Percentiles rank a stretch among this genome's conserved stretches.
Evolutionary conservation across 2,797 vertebrate genomes (phyloP).

Genomic region (Apogon hyalosoma): DNA sequence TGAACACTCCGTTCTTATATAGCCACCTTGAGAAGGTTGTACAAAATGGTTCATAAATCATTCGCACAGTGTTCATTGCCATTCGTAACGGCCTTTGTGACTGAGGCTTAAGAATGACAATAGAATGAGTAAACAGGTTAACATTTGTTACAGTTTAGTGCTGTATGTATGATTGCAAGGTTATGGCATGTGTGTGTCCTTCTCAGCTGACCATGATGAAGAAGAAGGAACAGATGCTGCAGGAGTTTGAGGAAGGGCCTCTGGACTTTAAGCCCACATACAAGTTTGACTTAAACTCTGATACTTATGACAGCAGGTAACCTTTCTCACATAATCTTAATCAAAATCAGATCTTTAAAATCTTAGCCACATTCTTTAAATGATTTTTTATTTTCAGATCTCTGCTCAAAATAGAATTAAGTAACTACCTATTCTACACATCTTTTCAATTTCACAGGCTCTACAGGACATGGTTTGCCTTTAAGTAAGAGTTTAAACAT

Average conservation of each 20-base stretch:
- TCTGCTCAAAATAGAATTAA: constrained; percentile 5
- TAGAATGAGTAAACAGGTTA: not conserved
- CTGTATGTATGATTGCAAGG: not conserved
- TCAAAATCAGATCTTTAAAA: not conserved
- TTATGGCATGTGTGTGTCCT: constrained; percentile 14
- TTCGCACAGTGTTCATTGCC: too few relatives aligned
- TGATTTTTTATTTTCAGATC: not conserved
- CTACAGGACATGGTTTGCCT: constrained; percentile 87
- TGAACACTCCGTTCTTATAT: too few relatives aligned
- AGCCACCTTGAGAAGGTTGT: too few relatives aligned
- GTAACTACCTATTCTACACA: constrained; percentile 28
- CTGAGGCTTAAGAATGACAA: not conserved
- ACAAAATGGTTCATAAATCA: too few relatives aligned
- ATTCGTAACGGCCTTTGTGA: too few relatives aligned
- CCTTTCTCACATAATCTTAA: not conserved
- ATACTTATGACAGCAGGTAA: constrained; percentile 95
- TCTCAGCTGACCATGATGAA: constrained; percentile 92
- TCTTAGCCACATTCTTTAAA: not conserved
- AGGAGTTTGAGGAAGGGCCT: constrained; percentile 92
- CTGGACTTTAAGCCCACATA: constrained; percentile 95
- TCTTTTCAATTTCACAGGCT: constrained; percentile 81
- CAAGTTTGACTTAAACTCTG: constrained; percentile 93
- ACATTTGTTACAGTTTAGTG: not conserved
- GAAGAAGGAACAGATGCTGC: constrained; percentile 86
- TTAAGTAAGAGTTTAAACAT: constrained; percentile 85